Percentiles rank a stretch among this genome's conserved stretches.
phyloP scores from a whole-genome alignment of 2,888 invertebrate genomes.

The Chloroclysta siterata region DNA sequence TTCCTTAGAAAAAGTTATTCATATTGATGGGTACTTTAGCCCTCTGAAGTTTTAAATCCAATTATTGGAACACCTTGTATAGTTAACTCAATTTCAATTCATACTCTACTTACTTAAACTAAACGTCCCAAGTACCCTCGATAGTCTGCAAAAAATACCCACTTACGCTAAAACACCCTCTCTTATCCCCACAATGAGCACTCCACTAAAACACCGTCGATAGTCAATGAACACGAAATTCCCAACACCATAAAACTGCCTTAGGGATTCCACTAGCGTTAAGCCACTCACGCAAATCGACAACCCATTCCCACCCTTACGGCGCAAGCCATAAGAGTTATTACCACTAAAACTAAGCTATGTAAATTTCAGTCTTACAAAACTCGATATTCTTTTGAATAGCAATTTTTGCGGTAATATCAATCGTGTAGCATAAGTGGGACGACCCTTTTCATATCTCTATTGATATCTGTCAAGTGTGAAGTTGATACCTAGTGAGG shows the following conservation, averaged over 20 bases:
- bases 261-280: conserved; percentile 47
- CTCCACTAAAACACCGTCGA: conserved; percentile 32
- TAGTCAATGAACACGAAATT: conserved; percentile 44
- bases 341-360: conserved; percentile 39
- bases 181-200: conserved; percentile 29
- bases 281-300: conserved; percentile 51
- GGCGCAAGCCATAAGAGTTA: conserved; percentile 46
- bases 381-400: conserved; percentile 67
- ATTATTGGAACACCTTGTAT: no score
- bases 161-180: conserved; percentile 14
- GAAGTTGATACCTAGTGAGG: conserved; percentile 49
- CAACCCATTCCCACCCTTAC: conserved; percentile 51
- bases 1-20: no score
- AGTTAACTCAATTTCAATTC: neutral
- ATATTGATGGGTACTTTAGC: no score
- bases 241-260: conserved; percentile 53
- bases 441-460: conserved; percentile 66
- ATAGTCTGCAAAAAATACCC: conserved; percentile 9
- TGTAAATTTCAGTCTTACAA: conserved; percentile 57
- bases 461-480: conserved; percentile 69
- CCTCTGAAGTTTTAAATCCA: no score
- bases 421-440: conserved; percentile 71
- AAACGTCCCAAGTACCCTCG: neutral
- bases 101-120: neutral
- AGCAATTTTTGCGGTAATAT: conserved; percentile 74